Base-by-base conservation (phyloP, 2,797 vertebrate genomes). In the Peromyscus aztecus region DNA sequence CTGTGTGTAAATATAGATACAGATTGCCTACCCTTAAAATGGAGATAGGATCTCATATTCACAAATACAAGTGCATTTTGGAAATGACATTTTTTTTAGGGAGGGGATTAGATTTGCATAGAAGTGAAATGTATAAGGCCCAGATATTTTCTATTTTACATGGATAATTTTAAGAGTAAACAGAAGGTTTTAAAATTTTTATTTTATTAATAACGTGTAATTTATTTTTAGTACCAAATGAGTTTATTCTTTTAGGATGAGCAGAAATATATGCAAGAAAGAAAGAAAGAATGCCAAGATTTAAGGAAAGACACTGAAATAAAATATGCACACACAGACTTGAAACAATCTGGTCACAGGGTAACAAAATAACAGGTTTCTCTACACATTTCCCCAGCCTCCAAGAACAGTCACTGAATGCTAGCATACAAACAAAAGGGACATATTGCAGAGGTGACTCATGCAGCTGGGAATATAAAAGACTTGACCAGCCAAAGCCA, bases 351-450 rank as follows among this genome's bases (percentile, higher is more conserved):
- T 98, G 98, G 96, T 97, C 94, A 4, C 85, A 91, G 97, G 95
- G 96, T 97, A 97, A 97, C 97, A 97, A 97, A 97, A 96, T 98
- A 98, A 97, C 97, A 97, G 97, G 97, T 97, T 98, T 97, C 93
- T 73, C 85, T 95, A 94, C 97, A 95, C 78, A 86, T 77, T 84
- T 77, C 83, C 80, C 91, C 80, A 49, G 27, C 17, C 91, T 87
- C 97, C 80, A 88, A 89, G 91, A 85, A 81, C 27, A 97, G 94
- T 81, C 95, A 91, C 89, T 21, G 71, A 90, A 80, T 89, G 87
- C 86, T 92, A 94, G 24, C 91, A 23, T 92, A 88, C 95, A 97
- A 97, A 97, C 97, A 97, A 97, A 97, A 90, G 96, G 73, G 94
- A 95, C 97, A 96, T 97, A 97, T 97, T 97, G 96, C 37, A 69